Evolutionary conservation across 2,113 vertebrate genomes (phyloP).

Genomic region (Chionis minor): DNA sequence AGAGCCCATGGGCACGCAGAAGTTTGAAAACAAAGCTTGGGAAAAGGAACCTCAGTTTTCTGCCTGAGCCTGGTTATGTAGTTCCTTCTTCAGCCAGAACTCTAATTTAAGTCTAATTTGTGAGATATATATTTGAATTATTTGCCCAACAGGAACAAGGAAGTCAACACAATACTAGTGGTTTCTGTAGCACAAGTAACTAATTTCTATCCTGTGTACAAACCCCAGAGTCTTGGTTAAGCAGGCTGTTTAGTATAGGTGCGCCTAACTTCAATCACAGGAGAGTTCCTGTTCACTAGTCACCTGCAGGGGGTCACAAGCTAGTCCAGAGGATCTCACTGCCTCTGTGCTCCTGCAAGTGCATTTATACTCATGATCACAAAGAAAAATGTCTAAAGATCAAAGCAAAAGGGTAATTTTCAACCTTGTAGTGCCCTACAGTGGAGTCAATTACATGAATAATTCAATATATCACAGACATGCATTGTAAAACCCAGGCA

Average conservation of each 20-base stretch:
- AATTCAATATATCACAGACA: slow-evolving; percentile 25
- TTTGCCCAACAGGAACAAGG: neutral
- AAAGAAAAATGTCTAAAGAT: slow-evolving; percentile 13
- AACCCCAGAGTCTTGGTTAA: neutral
- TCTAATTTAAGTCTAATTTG: neutral
- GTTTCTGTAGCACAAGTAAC: neutral
- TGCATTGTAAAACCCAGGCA: slow-evolving; percentile 4
- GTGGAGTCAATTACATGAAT: slow-evolving; percentile 1
- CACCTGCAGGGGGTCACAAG: neutral
- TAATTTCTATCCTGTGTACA: neutral
- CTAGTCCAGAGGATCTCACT: neutral
- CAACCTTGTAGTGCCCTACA: slow-evolving; percentile 29
- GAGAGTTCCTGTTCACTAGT: neutral
- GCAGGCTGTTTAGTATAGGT: neutral
- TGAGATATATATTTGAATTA: neutral
- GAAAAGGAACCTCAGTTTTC: neutral
- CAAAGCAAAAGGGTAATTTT: slow-evolving; percentile 21
- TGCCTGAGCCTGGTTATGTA: neutral
- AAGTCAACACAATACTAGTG: neutral
- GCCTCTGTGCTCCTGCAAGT: neutral
- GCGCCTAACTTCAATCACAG: neutral
- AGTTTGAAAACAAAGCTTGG: neutral
- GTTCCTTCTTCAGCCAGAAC: neutral
- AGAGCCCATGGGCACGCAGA: neutral
- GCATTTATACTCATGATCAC: neutral